Evolutionary conservation across 2,888 invertebrate species (phyloP).

Genomic region (Torymus texanus): DNA sequence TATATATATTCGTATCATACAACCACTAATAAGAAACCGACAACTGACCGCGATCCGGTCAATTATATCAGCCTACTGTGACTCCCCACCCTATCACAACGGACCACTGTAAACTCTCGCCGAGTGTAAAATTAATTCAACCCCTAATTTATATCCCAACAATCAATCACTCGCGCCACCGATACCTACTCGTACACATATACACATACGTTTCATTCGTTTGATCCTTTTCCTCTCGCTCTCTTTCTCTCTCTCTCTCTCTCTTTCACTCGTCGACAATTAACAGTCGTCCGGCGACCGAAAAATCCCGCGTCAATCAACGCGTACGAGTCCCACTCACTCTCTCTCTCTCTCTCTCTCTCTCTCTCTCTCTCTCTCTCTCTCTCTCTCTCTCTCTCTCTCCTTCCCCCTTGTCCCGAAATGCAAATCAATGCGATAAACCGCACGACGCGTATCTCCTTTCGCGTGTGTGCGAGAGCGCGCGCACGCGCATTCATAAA

Average conservation of each 20-base stretch:
- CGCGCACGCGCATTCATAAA: conserved; percentile 29
- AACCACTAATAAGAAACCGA: too few species aligned
- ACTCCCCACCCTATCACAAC: background rate
- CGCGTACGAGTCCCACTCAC: too few species aligned
- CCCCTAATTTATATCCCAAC: too few species aligned
- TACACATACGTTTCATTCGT: background rate
- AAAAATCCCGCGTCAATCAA: too few species aligned
- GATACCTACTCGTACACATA: background rate
- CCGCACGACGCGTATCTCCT: background rate
- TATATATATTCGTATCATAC: too few species aligned
- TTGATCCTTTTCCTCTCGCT: too few species aligned
- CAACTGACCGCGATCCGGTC: too few species aligned
- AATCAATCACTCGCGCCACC: background rate
- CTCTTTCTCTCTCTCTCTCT: too few species aligned
- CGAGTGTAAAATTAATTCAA: background rate
- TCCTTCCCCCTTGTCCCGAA: conserved; percentile 25
- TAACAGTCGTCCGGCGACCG: background rate
- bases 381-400: background rate
- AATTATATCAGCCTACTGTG: too few species aligned
- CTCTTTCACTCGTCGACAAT: too few species aligned
- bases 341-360: background rate
- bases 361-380: conserved; percentile 7
- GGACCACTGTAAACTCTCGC: background rate
- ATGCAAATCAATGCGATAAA: conserved; percentile 50
- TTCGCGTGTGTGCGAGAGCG: background rate